Conservation (phyloP, 2,797 vertebrate genomes). For the Perodicticus potto region DNA sequence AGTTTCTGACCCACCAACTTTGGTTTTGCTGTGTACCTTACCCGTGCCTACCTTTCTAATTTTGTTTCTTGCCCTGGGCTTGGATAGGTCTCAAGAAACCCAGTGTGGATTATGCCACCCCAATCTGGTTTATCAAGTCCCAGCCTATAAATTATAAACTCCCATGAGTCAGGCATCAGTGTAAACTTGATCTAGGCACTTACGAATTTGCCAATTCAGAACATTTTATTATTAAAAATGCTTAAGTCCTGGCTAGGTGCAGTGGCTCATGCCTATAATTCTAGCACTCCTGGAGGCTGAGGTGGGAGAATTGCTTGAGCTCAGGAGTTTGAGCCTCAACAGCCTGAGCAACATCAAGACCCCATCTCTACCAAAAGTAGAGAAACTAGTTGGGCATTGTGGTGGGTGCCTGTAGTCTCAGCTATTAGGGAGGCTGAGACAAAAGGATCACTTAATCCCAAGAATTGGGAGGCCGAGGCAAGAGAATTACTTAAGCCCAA, state of each 20-base stretch:
- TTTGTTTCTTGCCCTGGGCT: background rate
- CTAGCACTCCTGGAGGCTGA: too few species aligned
- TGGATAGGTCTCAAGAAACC: background rate
- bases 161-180: background rate
- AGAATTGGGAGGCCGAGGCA: too few species aligned
- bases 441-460: too few species aligned
- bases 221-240: background rate
- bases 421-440: too few species aligned
- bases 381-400: too few species aligned
- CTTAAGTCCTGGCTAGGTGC: background rate
- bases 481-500: too few species aligned
- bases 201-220: constrained; percentile 3
- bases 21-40: background rate
- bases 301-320: too few species aligned
- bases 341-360: too few species aligned
- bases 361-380: too few species aligned
- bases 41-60: background rate
- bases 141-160: background rate
- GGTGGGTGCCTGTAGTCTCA: too few species aligned
- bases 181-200: background rate
- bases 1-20: background rate
- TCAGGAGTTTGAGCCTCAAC: too few species aligned
- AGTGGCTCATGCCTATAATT: too few species aligned
- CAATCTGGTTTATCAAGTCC: background rate
- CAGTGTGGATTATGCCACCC: background rate